These are phyloP conservation scores for Xylophagus ater DNA, from an alignment of 2,888 invertebrate species.

Conservation along the genomic window DNA sequence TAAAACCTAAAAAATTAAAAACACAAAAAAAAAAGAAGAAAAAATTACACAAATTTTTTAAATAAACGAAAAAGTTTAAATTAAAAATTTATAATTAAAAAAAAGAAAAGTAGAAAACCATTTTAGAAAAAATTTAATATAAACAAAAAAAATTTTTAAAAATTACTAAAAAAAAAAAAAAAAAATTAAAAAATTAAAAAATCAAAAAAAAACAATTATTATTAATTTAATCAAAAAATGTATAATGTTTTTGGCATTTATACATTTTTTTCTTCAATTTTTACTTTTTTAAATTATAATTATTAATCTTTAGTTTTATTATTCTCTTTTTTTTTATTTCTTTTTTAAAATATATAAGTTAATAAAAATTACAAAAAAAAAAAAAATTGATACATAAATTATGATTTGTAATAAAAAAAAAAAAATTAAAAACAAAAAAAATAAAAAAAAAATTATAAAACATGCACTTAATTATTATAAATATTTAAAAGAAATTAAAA, in stretches of 20 bases:
- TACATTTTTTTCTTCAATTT: too few relatives aligned
- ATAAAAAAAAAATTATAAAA: slow-evolving; percentile 4
- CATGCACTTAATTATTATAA: neutral
- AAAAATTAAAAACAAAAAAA: slow-evolving; percentile 6
- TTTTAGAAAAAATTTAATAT: too few relatives aligned
- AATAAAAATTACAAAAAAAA: slow-evolving; percentile 6
- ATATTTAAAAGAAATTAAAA: neutral
- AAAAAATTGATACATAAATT: slow-evolving; percentile 4
- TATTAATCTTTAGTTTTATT: slow-evolving; percentile 5
- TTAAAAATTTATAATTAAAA: neutral
- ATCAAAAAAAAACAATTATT: slow-evolving; percentile 5
- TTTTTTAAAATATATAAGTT: slow-evolving; percentile 1
- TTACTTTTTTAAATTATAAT: slow-evolving; percentile 6
- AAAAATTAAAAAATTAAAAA: slow-evolving; percentile 6
- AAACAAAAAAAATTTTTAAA: slow-evolving; percentile 6
- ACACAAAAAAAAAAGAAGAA: too few relatives aligned
- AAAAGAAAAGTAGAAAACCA: slow-evolving; percentile 3
- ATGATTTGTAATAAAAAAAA: slow-evolving; percentile 6
- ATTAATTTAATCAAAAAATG: too few relatives aligned
- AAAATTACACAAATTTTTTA: too few relatives aligned
- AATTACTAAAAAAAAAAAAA: slow-evolving; percentile 5
- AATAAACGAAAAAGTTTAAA: slow-evolving; percentile 3
- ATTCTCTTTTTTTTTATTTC: slow-evolving; percentile 8
- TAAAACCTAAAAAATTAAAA: too few relatives aligned
- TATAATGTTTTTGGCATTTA: too few relatives aligned